A percentile compares a stretch with the other conserved stretches of the same genome.
phyloP scores from a whole-genome alignment of 53 echinoderm and acorn worm species.

The Holothuria leucospilota region DNA sequence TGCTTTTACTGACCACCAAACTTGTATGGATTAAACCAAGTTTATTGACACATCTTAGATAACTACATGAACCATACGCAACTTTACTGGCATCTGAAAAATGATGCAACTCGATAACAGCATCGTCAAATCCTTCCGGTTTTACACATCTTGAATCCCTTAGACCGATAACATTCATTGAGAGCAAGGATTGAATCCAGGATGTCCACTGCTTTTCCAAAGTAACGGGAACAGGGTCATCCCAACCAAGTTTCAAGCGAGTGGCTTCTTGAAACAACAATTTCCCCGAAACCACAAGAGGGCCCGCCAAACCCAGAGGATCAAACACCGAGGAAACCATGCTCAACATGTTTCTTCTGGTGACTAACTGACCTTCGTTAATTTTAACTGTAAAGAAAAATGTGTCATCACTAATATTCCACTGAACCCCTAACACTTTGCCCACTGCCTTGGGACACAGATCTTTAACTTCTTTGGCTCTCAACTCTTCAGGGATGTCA shows the following conservation, averaged over 20 bases:
- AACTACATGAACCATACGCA: conserved; percentile 73
- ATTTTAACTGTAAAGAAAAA: conserved; percentile 32
- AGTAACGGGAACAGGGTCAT: conserved; percentile 46
- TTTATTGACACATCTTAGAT: conserved; percentile 56
- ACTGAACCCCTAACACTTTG: conserved; percentile 41
- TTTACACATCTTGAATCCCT: conserved; percentile 52
- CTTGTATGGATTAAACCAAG: conserved; percentile 18
- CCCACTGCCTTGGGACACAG: neutral
- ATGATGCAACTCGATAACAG: conserved; percentile 39
- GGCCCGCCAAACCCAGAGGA: conserved; percentile 38
- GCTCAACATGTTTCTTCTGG: too few relatives aligned
- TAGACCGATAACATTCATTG: conserved; percentile 19
- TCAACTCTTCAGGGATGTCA: conserved; percentile 16
- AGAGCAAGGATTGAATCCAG: conserved; percentile 41
- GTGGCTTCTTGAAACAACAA: conserved; percentile 46
- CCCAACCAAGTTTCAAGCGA: conserved; percentile 44
- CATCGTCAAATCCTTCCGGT: conserved; percentile 38
- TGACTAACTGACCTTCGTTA: conserved; percentile 1
- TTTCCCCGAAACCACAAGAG: conserved; percentile 21
- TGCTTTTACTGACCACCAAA: conserved; percentile 58
- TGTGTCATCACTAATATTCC: conserved; percentile 37
- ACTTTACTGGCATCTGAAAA: conserved; percentile 64
- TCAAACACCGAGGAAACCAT: conserved; percentile 59
- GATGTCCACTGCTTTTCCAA: conserved; percentile 36
- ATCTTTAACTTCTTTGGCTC: neutral